phyloP scores from a whole-genome alignment of 2,113 vertebrate genomes.

The Colaptes auratus region DNA sequence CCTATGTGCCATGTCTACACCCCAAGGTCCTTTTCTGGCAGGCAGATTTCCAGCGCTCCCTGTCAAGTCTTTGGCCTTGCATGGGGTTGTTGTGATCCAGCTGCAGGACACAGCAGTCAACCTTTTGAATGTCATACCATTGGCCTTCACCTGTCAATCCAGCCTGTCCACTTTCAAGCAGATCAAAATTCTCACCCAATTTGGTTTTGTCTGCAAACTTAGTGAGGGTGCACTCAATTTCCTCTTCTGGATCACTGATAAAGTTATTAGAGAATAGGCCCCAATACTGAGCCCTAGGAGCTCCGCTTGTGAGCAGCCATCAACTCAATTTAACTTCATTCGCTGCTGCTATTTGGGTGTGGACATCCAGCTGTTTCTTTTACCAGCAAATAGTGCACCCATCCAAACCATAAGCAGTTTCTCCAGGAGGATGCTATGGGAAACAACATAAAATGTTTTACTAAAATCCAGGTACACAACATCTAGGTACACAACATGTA shows the following conservation, averaged over 20 bases:
- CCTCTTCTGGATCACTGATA: neutral
- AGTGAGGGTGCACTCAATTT: neutral
- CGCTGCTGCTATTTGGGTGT: neutral
- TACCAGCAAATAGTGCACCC: neutral
- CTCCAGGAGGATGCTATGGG: neutral
- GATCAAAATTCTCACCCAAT: rapidly evolving
- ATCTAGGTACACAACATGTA: neutral
- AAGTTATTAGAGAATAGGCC: neutral
- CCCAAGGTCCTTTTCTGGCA: neutral
- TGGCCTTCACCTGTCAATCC: rapidly evolving
- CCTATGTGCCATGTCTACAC: neutral
- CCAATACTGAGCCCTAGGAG: neutral
- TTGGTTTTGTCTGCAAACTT: neutral
- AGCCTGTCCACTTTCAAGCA: neutral
- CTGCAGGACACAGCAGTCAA: neutral
- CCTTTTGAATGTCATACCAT: neutral
- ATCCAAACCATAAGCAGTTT: neutral
- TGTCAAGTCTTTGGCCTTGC: neutral
- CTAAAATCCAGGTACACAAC: neutral
- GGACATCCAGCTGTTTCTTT: neutral
- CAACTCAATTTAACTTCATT: neutral
- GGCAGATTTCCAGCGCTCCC: neutral
- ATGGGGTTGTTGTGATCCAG: too few species aligned
- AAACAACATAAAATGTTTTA: neutral
- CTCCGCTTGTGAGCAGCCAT: rapidly evolving